Percentiles rank a stretch among this genome's conserved stretches.
Evolutionary conservation across 2,888 invertebrate genomes (phyloP).

Genomic region (Dione juno): DNA sequence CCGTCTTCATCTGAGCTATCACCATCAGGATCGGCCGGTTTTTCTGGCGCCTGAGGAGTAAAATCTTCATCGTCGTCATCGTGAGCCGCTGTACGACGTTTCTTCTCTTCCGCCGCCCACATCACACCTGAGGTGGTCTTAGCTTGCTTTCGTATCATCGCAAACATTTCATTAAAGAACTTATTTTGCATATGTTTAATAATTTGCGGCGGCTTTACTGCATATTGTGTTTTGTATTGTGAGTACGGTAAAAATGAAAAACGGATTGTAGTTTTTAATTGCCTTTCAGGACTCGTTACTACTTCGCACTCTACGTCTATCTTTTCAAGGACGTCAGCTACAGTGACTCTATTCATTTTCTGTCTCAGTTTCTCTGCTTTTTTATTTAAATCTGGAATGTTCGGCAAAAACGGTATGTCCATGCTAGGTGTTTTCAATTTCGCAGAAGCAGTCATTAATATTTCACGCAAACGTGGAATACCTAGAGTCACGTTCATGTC

Average conservation of each 20-base stretch:
- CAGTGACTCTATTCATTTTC: slow-evolving; percentile 89
- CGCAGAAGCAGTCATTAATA: slow-evolving; percentile 97
- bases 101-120: slow-evolving; percentile 78
- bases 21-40: slow-evolving; percentile 83
- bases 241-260: slow-evolving; percentile 89
- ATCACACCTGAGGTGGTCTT: slow-evolving; percentile 80
- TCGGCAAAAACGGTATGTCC: slow-evolving; percentile 92
- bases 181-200: slow-evolving; percentile 88
- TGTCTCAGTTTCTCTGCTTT: slow-evolving; percentile 88
- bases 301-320: slow-evolving; percentile 85
- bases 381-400: slow-evolving; percentile 71
- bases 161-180: slow-evolving; percentile 88
- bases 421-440: slow-evolving; percentile 97
- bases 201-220: slow-evolving; percentile 87
- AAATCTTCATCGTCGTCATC: slow-evolving; percentile 68
- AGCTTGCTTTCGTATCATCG: slow-evolving; percentile 83
- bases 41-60: slow-evolving; percentile 51
- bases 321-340: slow-evolving; percentile 90
- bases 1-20: slow-evolving; percentile 85
- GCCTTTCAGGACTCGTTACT: slow-evolving; percentile 79
- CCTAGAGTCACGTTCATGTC: slow-evolving; percentile 99
- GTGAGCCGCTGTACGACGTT: slow-evolving; percentile 56
- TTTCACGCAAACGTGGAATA: slow-evolving; percentile 98
- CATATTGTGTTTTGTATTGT: slow-evolving; percentile 88
- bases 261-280: slow-evolving; percentile 86